These are phyloP conservation scores for Penaeus chinensis DNA, from an alignment of 1,140 invertebrate species.

Conservation along the genomic window DNA sequence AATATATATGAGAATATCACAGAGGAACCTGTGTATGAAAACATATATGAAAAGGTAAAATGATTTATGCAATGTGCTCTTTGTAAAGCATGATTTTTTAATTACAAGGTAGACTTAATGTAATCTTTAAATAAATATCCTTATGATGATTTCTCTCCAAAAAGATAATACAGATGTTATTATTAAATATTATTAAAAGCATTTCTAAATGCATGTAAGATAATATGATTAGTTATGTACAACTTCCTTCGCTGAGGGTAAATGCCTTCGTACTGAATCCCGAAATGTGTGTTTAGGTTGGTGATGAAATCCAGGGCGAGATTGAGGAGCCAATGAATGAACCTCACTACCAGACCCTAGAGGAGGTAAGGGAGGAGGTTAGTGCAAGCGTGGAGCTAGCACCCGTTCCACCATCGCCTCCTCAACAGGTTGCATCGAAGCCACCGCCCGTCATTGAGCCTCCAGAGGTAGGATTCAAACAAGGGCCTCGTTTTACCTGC, in stretches of 20 bases:
- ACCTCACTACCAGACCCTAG: slow-evolving; percentile 50
- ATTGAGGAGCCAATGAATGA: slow-evolving; percentile 44
- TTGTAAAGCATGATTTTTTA: too few relatives aligned
- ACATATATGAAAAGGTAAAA: slow-evolving; percentile 59
- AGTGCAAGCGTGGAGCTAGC: not conserved
- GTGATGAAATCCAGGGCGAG: slow-evolving; percentile 16
- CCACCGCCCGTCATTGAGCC: slow-evolving; percentile 1
- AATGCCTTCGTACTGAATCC: not conserved
- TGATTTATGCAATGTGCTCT: not conserved
- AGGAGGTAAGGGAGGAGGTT: slow-evolving; percentile 47
- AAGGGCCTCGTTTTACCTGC: too few relatives aligned
- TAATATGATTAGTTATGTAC: too few relatives aligned
- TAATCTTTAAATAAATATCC: not conserved
- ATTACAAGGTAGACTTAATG: not conserved
- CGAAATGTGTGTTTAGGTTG: slow-evolving; percentile 27
- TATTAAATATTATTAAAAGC: too few relatives aligned
- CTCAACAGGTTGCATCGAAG: not conserved
- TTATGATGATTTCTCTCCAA: not conserved
- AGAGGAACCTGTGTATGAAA: slow-evolving; percentile 50
- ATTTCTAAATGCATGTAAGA: too few relatives aligned
- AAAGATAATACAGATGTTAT: too few relatives aligned
- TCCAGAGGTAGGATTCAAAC: not conserved
- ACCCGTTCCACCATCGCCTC: not conserved
- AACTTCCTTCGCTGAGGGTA: too few relatives aligned
- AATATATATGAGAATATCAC: slow-evolving; percentile 54